Evolutionary conservation across 2,888 invertebrate genomes (phyloP), one percentile per base, ranked within the genome.

Genomic region (Oconnorella tubifera): DNA sequence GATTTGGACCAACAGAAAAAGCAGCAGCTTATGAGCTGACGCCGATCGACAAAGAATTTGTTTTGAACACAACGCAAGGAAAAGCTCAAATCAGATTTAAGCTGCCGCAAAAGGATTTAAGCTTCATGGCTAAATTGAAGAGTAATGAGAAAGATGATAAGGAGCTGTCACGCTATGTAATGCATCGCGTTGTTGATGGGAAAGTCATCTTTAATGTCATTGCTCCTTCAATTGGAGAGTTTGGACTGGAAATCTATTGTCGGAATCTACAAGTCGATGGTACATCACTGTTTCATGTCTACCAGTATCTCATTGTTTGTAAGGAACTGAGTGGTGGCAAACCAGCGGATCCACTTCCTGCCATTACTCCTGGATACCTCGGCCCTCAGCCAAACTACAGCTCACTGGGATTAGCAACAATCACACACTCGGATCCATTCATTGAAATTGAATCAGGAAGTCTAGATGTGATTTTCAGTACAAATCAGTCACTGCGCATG

Each of bases 61-160:
- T 75, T 19, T 71, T 80, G 61, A 6, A 29, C 6, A 62, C 76
- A 63, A 78, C 78, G 0, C 69, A 69, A 14, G 80, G 80, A 48
- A 77, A 78, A 65, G 78, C 76, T 4, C 80, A 81, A 69, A 72
- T 81, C 33, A 76, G 77, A 65, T 76, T 80, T 67, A 64, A 29
- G 28, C 28, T 32, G 29, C 32, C 56, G 3, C 27, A 10, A 6
- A 14, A 10, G 6, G 28, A 28, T 19, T 76, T 80, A 74, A 77
- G 80, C 70, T 81, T 81, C 70, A 80, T 79, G 75, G 80, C 78
- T 33, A 81, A 81, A 68, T 68, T 81, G 65, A 81, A 81, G 73
- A 72, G 72, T 65, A 78, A 77, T 66, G 65, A 62, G 4, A 65
- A 70, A 56, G 74, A 73, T n/a, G 80, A 80, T 65, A 73, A 76